Percentiles rank a stretch among this genome's conserved stretches.
Conservation (phyloP, 2,797 vertebrate genomes). For the Scarus forsteni region DNA sequence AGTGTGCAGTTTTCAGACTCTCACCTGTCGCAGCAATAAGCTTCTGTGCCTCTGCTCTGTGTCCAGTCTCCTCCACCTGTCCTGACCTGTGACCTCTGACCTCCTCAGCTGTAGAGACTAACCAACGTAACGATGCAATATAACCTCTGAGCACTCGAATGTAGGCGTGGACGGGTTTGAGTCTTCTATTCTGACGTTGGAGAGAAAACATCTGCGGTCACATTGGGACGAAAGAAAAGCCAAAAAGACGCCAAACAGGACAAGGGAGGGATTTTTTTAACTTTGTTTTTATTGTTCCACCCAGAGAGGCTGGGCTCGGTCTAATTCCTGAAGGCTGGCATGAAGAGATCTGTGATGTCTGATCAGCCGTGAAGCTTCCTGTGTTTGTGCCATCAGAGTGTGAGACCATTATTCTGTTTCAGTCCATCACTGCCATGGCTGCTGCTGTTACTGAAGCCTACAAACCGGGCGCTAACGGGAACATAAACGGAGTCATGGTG, state of each 20-base stretch:
- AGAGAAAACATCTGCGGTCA: slow-evolving; percentile 4
- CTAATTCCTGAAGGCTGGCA: slow-evolving; percentile 61
- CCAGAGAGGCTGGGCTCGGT: not conserved
- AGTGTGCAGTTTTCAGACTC: slow-evolving; percentile 43
- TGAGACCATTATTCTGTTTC: not conserved
- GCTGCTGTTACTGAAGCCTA: too few species aligned
- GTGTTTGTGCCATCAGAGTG: slow-evolving; percentile 10
- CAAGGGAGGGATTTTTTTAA: slow-evolving; percentile 34
- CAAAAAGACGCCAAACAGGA: slow-evolving; percentile 26
- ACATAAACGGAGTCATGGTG: too few species aligned
- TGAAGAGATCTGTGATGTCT: slow-evolving; percentile 70
- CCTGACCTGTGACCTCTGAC: slow-evolving; percentile 29
- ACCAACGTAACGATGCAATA: slow-evolving; percentile 60
- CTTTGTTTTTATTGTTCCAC: not conserved
- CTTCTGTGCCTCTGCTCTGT: slow-evolving; percentile 66
- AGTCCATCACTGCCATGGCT: too few species aligned
- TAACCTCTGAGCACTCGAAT: slow-evolving; percentile 69
- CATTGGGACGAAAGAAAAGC: slow-evolving; percentile 38
- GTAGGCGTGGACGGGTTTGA: slow-evolving; percentile 53
- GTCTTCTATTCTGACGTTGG: slow-evolving; percentile 33
- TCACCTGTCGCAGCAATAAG: slow-evolving; percentile 75
- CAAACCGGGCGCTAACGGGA: too few species aligned
- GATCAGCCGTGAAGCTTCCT: slow-evolving; percentile 57
- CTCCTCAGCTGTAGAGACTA: slow-evolving; percentile 39
- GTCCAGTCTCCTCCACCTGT: slow-evolving; percentile 6